Percentiles rank a stretch among this genome's conserved stretches.
These are phyloP conservation scores for Eufriesea mexicana DNA, from an alignment of 1,140 invertebrate species.

Conservation along the genomic window DNA sequence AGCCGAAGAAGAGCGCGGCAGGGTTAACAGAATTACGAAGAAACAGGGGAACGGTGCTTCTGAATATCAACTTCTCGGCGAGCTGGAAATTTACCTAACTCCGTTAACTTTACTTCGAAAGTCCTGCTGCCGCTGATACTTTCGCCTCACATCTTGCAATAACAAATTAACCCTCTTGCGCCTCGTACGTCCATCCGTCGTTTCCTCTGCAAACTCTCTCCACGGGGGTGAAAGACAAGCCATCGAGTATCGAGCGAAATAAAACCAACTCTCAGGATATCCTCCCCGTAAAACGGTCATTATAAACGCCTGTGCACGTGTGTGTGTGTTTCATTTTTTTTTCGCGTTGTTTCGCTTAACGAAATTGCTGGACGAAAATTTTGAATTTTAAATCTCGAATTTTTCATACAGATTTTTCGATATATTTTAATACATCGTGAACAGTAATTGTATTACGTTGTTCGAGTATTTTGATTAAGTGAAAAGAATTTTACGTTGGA, in stretches of 20 bases:
- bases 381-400: background rate
- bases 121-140: slow-evolving; percentile 24
- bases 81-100: slow-evolving; percentile 35
- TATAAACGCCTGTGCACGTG: background rate
- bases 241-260: background rate
- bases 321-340: background rate
- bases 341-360: background rate
- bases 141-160: slow-evolving; percentile 6
- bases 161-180: slow-evolving; percentile 35
- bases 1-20: background rate
- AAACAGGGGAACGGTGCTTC: slow-evolving; percentile 29
- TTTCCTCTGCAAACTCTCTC: background rate
- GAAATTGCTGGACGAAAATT: background rate
- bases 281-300: too few relatives aligned
- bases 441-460: background rate
- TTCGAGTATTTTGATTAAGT: background rate
- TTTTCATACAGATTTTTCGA: background rate
- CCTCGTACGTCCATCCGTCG: background rate
- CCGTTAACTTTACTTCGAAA: slow-evolving; percentile 33
- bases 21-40: slow-evolving; percentile 42
- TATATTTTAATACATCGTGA: background rate
- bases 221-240: background rate
- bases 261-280: background rate
- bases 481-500: background rate
- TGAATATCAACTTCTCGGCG: slow-evolving; percentile 41